Evolutionary conservation across 1,140 invertebrate genomes (phyloP), one percentile per base, ranked within the genome.

Genomic region (Bombus fervidus): DNA sequence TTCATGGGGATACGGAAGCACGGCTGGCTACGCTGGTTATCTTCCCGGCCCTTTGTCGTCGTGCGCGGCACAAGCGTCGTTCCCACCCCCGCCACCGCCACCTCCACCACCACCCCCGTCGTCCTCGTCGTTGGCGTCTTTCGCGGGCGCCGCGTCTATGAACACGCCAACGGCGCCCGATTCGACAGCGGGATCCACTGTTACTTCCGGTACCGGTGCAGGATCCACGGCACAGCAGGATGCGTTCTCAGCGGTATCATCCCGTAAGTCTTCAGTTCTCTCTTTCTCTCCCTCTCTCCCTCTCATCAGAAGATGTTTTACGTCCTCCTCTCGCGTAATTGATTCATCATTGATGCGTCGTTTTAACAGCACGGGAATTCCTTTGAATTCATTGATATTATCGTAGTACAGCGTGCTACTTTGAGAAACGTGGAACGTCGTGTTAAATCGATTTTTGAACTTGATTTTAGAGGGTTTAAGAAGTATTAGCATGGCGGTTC

Each of bases 1-100:
- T 92, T 97, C 97, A 6, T 98, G 97, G 97, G 97, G 97, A 64
- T 98, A 98, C 92, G 96, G 97, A 9, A 97, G 97, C n/a, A 97
- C 97, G 18, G 97, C 97, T 31, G 97, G 97, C 6, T 98, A 98
- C 93, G 97, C 97, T 0, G 97, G 97, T 0, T 98, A 98, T 91
- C 96, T 97, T 88, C 96, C 97, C 39, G 96, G 96, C 62, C 93
- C 95, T 47, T 89, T 96, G 90, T 96, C 93, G 94, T 96, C 93
- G 85, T 97, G 89, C 95, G 96, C 78, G 92, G 96, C 92, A 96
- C 97, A 86, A 96, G 97, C 94, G 95, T 96, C 89, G 96, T 97
- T 89, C 96, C 97, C 81, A 94, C 96, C 66, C 95, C 97, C 80
- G 86, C 96, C 89, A 86, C 96, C 76, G 77, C 94, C 90, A 84